Base-by-base conservation (phyloP, 2,113 vertebrate species). In the Prunella himalayana region DNA sequence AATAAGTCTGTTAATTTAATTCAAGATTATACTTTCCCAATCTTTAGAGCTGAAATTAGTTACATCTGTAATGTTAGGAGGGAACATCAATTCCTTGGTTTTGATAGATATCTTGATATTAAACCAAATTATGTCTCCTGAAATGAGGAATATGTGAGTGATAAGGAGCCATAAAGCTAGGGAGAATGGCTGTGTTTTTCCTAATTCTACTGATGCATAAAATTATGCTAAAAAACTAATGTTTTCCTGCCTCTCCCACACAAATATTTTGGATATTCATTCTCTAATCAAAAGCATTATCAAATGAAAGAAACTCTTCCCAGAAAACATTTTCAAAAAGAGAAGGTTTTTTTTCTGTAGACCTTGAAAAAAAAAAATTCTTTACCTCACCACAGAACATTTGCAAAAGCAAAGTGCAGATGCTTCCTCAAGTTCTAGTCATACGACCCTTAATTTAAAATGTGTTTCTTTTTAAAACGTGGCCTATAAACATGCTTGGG, bases 351-450 rank as follows among this genome's bases (percentile, higher is more conserved):
- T 56, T 91, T 85, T 54, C 66, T 78, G 57, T 56, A 84, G 86
- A 71, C 3, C 17, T 70, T 81, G 33, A 13, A 82, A 45, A 56
- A 45, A 56, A 53, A 87, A 79, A 76, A 18, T 10, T 65, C 69
- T 88, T 88, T 56, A 86, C 54, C 17, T 86, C 80, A 86, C 86
- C 88, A 61, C 47, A 86, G 61, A 92, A 53, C 37, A 60, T 84
- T 81, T 88, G 25, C n/a, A 84, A 94, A 81, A 92, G 90, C 85
- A 75, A 94, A 72, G 54, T 94, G 77, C 90, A 95, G 92, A 96
- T 92, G 80, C 83, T 91, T 79, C 86, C 50, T 90, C 72, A 82
- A 93, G 53, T 65, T 82, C 69, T 71, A 54, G 53, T 93, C 88
- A 76, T 60, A 39, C 0, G n/a, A 92, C 44, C 60, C 27, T 72